A percentile compares a stretch with the other conserved stretches of the same genome.
phyloP scores from a whole-genome alignment of 2,888 invertebrate genomes.

The Aphidoletes aphidimyza region DNA sequence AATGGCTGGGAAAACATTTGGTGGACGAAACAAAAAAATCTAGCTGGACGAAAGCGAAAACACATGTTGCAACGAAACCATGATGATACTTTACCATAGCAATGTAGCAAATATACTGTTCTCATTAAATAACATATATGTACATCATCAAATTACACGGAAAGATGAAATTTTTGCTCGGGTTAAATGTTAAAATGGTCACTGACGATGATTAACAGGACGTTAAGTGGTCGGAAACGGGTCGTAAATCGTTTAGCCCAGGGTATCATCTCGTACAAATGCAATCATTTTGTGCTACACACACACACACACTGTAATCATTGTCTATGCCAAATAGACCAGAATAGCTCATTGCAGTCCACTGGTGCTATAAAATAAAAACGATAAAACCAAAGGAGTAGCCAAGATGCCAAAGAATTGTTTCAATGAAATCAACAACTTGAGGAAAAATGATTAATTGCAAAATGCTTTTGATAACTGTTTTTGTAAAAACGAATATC shows the following conservation, averaged over 20 bases:
- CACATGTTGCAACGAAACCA: too few species aligned
- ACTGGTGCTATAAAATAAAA: too few species aligned
- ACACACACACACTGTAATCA: too few species aligned
- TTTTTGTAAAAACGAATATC: neutral
- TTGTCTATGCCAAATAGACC: too few species aligned
- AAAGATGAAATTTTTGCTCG: neutral
- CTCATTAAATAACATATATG: neutral
- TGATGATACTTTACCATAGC: too few species aligned
- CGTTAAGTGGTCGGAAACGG: constrained; percentile 32
- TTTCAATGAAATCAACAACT: neutral
- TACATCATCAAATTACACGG: constrained; percentile 30
- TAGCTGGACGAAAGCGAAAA: too few species aligned
- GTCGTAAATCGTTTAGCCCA: constrained; percentile 17
- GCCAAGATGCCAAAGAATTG: neutral
- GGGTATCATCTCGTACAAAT: neutral
- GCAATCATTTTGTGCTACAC: too few species aligned
- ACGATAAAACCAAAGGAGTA: too few species aligned
- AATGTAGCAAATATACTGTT: neutral
- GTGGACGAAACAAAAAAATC: too few species aligned
- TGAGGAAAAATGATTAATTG: constrained; percentile 47
- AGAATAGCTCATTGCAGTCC: too few species aligned
- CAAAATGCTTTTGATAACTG: constrained; percentile 28
- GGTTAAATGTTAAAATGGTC: neutral
- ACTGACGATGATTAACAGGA: constrained; percentile 24
- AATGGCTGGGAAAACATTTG: too few species aligned